Conservation (phyloP, 2,797 vertebrate genomes). For the Falco berigora region DNA sequence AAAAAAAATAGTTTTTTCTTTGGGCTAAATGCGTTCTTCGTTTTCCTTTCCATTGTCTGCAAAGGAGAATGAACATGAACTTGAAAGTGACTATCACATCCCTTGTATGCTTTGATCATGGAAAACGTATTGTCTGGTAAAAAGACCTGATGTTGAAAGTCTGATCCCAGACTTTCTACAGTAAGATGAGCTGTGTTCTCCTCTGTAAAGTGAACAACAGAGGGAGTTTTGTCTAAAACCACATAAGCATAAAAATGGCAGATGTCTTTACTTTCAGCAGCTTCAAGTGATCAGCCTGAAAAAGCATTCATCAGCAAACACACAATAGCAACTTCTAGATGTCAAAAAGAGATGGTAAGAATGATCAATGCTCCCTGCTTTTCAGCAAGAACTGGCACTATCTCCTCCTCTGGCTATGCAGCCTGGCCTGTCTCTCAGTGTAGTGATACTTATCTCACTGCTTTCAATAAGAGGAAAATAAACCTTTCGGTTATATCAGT, state of each 20-base stretch:
- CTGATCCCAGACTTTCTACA: constrained; percentile 62
- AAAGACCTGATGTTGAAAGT: constrained; percentile 65
- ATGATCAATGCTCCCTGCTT: constrained; percentile 65
- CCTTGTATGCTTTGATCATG: constrained; percentile 82
- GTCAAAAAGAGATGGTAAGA: constrained; percentile 69
- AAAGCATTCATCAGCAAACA: constrained; percentile 46
- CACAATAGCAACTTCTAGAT: constrained; percentile 74
- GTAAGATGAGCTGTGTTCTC: constrained; percentile 83
- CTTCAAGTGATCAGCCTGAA: constrained; percentile 55
- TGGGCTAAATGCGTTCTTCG: constrained; percentile 44
- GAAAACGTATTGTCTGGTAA: constrained; percentile 75
- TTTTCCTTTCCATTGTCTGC: constrained; percentile 28
- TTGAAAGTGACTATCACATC: constrained; percentile 74
- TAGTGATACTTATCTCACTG: constrained; percentile 68
- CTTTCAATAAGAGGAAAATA: constrained; percentile 76
- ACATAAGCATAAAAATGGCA: constrained; percentile 73
- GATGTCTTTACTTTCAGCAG: constrained; percentile 65
- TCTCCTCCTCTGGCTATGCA: constrained; percentile 69
- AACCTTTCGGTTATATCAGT: constrained; percentile 49
- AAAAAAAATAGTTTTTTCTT: constrained; percentile 63
- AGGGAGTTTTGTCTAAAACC: constrained; percentile 74
- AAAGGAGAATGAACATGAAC: constrained; percentile 66
- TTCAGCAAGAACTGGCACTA: constrained; percentile 65
- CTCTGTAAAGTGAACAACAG: constrained; percentile 70
- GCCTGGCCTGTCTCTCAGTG: constrained; percentile 65